Base-by-base conservation (phyloP, 2,113 vertebrate genomes). In the Todiramphus chloris region DNA sequence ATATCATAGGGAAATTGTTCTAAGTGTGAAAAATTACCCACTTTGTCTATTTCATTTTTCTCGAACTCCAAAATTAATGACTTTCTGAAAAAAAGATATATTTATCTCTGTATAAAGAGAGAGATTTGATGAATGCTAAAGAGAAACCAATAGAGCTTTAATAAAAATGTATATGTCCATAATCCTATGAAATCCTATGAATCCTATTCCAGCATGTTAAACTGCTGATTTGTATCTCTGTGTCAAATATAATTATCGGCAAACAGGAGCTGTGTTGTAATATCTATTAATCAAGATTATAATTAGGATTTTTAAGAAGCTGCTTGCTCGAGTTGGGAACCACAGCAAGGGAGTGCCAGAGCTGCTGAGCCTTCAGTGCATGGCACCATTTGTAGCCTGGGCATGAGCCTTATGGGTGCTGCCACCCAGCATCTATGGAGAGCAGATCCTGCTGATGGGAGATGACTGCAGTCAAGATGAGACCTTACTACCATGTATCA, bases 11-110 rank as follows among this genome's bases (percentile, higher is more conserved):
- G 77, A 98, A 97, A 98, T 98, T 98, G 91, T 98, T 97, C 95
- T 98, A 98, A 98, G 97, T 98, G 97, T 98, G 98, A 98, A 98
- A 98, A 98, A 98, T 98, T 97, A 97, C 96, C 97, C 94, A 98
- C 97, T 98, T 98, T 4, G 91, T 98, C 97, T 98, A 98, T 95
- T 98, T 98, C 97, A 98, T 97, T 97, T 98, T 98, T 97, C 87
- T 96, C 89, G 96, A 98, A 96, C 97, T 97, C 93, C 80, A 79
- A 96, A 98, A 98, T 98, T 98, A 98, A 98, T 98, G 96, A 91
- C 97, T 97, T 98, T 90, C 86, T 90, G 63, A 95, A 97, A 95
- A 93, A 91, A 79, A 90, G 39, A 93, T 87, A 68, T 92, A 95
- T 97, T 93, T 97, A 94, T 98, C 97, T 98, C 96, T 90, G 35